Percentiles rank a stretch among this genome's conserved stretches.
These are phyloP conservation scores for Norana najaformis DNA, from an alignment of 2,888 invertebrate genomes.

Conservation along the genomic window DNA sequence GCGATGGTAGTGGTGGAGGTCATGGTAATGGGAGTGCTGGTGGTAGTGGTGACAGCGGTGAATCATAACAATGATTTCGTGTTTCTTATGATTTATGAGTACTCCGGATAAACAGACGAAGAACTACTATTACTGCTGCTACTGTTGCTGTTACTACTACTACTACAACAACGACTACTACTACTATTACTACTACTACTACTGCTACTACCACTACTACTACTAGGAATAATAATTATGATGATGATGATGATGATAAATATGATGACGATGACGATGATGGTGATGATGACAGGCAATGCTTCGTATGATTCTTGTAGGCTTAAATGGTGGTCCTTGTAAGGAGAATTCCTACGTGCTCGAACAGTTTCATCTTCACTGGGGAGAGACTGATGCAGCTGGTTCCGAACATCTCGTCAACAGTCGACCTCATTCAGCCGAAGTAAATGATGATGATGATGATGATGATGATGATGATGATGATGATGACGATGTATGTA, in stretches of 20 bases:
- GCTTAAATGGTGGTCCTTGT: conserved; percentile 37
- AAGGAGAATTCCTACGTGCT: conserved; percentile 33
- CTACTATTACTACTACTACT: too few species aligned
- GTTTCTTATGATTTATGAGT: too few species aligned
- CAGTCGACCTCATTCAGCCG: conserved; percentile 36
- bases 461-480: too few species aligned
- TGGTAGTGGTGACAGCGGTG: conserved; percentile 3
- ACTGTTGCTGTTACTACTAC: too few species aligned
- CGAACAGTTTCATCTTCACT: conserved; percentile 34
- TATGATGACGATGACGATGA: background rate
- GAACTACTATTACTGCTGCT: too few species aligned
- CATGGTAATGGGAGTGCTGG: conserved; percentile 22
- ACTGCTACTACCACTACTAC: too few species aligned
- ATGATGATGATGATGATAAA: too few species aligned
- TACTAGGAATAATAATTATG: too few species aligned
- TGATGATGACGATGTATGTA: too few species aligned
- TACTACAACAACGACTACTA: too few species aligned
- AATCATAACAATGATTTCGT: too few species aligned
- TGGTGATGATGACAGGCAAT: background rate
- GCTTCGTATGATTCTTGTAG: background rate
- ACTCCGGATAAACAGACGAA: too few species aligned
- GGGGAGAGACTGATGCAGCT: conserved; percentile 36
- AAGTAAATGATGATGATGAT: conserved; percentile 26
- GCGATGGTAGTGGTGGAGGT: conserved; percentile 26
- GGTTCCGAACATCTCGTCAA: conserved; percentile 39